phyloP scores from a whole-genome alignment of 2,888 invertebrate species.

The Epistrophe eligans region DNA sequence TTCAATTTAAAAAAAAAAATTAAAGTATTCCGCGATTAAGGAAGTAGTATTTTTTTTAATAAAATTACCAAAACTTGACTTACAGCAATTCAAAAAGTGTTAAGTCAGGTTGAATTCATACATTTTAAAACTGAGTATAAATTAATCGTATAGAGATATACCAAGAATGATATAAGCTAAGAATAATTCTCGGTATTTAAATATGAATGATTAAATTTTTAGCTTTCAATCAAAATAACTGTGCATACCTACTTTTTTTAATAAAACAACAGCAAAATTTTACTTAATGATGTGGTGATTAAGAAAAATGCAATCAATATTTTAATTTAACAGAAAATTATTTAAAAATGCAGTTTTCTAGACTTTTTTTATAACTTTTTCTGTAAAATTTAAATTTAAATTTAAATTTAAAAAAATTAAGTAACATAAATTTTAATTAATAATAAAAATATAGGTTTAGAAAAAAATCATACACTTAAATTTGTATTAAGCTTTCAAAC shows the following conservation, averaged over 20 bases:
- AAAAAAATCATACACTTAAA: constrained; percentile 47
- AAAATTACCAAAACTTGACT: too few species aligned
- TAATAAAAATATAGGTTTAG: constrained; percentile 42
- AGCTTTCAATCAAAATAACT: background rate
- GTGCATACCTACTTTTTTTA: background rate
- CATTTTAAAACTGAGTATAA: too few species aligned
- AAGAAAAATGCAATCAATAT: background rate
- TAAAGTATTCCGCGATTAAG: too few species aligned
- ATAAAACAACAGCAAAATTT: background rate
- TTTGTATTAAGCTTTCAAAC: constrained; percentile 71
- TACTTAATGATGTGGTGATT: too few species aligned
- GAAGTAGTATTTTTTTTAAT: too few species aligned
- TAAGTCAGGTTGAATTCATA: too few species aligned
- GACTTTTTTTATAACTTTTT: background rate
- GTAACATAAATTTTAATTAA: background rate
- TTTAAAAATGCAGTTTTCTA: background rate
- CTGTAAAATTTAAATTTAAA: background rate
- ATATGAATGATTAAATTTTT: too few species aligned
- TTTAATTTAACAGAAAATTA: background rate
- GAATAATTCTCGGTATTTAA: too few species aligned
- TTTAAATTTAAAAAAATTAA: background rate
- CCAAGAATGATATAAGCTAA: too few species aligned
- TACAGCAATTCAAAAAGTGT: too few species aligned
- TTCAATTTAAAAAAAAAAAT: too few species aligned
- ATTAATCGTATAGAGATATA: too few species aligned